Percentiles rank a stretch among this genome's conserved stretches.
These are phyloP conservation scores for Pituophis catenifer DNA, from an alignment of 2,113 vertebrate genomes.

Conservation along the genomic window DNA sequence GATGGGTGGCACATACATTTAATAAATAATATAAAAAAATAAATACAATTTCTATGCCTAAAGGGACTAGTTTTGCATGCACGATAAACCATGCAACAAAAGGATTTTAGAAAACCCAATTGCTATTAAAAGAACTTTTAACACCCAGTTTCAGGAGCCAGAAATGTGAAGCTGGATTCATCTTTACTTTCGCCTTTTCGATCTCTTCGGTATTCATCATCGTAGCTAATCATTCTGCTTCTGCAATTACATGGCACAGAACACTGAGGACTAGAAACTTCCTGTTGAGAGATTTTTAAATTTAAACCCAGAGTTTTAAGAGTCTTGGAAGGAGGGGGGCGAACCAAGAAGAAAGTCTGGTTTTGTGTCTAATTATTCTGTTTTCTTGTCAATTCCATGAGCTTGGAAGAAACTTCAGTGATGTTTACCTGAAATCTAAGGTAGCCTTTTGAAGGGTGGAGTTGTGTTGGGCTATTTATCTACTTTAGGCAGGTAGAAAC, in stretches of 20 bases:
- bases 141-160: background rate
- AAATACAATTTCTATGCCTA: background rate
- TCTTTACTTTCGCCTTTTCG: background rate
- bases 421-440: background rate
- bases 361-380: background rate
- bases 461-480: background rate
- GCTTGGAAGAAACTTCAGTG: no score
- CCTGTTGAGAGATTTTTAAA: background rate
- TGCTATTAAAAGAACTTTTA: background rate
- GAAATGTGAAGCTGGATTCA: no score
- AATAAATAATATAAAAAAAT: background rate
- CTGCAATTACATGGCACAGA: background rate
- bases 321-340: rapidly evolving
- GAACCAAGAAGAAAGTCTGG: background rate
- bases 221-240: background rate
- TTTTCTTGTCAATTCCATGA: background rate
- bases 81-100: background rate
- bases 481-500: background rate
- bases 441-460: background rate
- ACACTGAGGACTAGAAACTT: background rate
- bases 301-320: background rate
- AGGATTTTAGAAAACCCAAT: background rate
- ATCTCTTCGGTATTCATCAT: background rate
- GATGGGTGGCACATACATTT: background rate
- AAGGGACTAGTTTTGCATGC: background rate